Base-by-base conservation (phyloP, 2,888 invertebrate species). In the Osedax fenrisi region DNA sequence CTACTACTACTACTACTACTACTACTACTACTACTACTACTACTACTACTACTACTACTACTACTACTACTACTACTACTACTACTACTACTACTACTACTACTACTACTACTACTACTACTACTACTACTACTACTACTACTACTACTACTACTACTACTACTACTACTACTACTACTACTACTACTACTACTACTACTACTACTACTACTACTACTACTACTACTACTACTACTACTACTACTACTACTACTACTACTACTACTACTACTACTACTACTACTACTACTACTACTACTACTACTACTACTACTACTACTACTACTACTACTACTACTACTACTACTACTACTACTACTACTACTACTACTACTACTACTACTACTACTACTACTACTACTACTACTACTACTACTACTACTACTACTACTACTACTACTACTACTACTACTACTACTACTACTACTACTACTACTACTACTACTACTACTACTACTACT, bases 391-490 rank as follows among this genome's bases (percentile, higher is more conserved):
- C 56, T 56, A n/a, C 56, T 56, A 56, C 56, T 0, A 56, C 56
- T 56, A 56, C 56, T 56, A n/a, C n/a, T n/a, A n/a, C n/a, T n/a
- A n/a, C n/a, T n/a, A n/a, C n/a, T n/a, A n/a, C n/a, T n/a, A n/a
- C n/a, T n/a, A n/a, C n/a, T n/a, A n/a, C n/a, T n/a, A n/a, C n/a
- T n/a, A n/a, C n/a, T n/a, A n/a, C n/a, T n/a, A n/a, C n/a, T n/a
- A n/a, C n/a, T n/a, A n/a, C n/a, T n/a, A n/a, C 56, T 56, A 56
- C 56, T 56, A 56, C 56, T 56, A 56, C 56, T 56, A 56, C 56
- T 56, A 56, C 56, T 56, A 64, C 21, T 21, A 10, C 0, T 0
- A n/a, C 64, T 64, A 64, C 64, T 56, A 56, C 56, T 56, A 56
- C 56, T 56, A 56, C 56, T 56, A 56, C 56, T 56, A 56, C 0